These are phyloP conservation scores for Strigamia transsilvanica DNA, from an alignment of 2,888 invertebrate genomes.

Conservation along the genomic window DNA sequence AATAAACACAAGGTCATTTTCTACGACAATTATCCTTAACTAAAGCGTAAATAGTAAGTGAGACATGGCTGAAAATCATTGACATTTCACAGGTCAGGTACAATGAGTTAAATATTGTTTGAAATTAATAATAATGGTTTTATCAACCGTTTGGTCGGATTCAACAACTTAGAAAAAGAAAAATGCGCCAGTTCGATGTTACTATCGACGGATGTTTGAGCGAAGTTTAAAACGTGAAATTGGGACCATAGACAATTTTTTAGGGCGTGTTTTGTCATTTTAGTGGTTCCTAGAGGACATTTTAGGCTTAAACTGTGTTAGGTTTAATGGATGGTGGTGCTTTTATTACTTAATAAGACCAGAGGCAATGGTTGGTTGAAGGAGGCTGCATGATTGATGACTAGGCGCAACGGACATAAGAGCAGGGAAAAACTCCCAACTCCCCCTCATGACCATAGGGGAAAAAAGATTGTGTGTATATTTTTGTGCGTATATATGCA, in stretches of 20 bases:
- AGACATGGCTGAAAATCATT: background rate
- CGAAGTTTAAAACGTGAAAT: background rate
- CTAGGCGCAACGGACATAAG: slow-evolving; percentile 36
- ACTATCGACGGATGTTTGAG: too few relatives aligned
- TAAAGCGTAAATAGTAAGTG: background rate
- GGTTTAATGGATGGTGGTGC: slow-evolving; percentile 28
- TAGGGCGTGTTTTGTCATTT: background rate
- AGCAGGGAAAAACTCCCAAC: slow-evolving; percentile 18
- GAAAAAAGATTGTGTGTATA: slow-evolving; percentile 24
- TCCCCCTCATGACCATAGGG: slow-evolving; percentile 19
- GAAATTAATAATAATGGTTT: too few relatives aligned
- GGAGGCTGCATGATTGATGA: slow-evolving; percentile 49
- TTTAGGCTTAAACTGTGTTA: slow-evolving; percentile 28
- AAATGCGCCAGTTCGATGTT: too few relatives aligned
- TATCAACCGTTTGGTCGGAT: too few relatives aligned
- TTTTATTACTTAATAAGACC: slow-evolving; percentile 43
- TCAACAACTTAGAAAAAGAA: too few relatives aligned
- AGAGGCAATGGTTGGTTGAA: slow-evolving; percentile 20
- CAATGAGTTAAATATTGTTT: too few relatives aligned
- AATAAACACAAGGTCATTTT: slow-evolving; percentile 7
- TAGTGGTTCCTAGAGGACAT: slow-evolving; percentile 28
- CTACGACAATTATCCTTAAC: background rate
- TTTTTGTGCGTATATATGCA: slow-evolving; percentile 6
- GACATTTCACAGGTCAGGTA: background rate
- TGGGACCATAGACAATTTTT: background rate